These are phyloP conservation scores for Mythimna loreyi DNA, from an alignment of 2,888 invertebrate species.

Conservation along the genomic window DNA sequence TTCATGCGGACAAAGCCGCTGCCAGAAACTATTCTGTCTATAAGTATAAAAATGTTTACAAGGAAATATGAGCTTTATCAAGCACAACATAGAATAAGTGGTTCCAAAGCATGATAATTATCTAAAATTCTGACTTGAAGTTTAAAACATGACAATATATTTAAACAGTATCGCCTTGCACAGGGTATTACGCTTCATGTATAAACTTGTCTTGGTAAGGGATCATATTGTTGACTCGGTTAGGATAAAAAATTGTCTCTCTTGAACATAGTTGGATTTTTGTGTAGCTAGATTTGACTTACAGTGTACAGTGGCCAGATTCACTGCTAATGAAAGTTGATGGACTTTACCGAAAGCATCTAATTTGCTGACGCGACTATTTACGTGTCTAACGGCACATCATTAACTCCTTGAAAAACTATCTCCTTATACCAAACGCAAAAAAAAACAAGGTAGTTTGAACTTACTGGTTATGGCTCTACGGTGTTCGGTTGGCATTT, in stretches of 20 bases:
- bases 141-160: slow-evolving; percentile 72
- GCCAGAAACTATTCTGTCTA: too few relatives aligned
- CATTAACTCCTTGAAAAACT: too few relatives aligned
- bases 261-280: slow-evolving; percentile 23
- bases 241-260: slow-evolving; percentile 44
- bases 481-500: too few relatives aligned
- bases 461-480: too few relatives aligned
- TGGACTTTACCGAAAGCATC: not conserved
- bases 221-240: slow-evolving; percentile 54
- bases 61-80: not conserved
- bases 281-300: slow-evolving; percentile 10
- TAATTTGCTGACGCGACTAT: too few relatives aligned
- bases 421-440: too few relatives aligned
- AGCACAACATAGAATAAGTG: not conserved
- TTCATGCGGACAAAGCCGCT: too few relatives aligned
- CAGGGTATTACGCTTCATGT: slow-evolving; percentile 73
- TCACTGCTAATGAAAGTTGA: not conserved
- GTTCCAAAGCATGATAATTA: slow-evolving; percentile 3
- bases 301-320: not conserved
- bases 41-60: not conserved
- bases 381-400: too few relatives aligned
- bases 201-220: slow-evolving; percentile 68
- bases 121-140: slow-evolving; percentile 20
- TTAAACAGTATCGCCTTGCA: slow-evolving; percentile 72
- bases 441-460: too few relatives aligned